Conservation (phyloP, 2,113 vertebrate species). For the Eclectus roratus region DNA sequence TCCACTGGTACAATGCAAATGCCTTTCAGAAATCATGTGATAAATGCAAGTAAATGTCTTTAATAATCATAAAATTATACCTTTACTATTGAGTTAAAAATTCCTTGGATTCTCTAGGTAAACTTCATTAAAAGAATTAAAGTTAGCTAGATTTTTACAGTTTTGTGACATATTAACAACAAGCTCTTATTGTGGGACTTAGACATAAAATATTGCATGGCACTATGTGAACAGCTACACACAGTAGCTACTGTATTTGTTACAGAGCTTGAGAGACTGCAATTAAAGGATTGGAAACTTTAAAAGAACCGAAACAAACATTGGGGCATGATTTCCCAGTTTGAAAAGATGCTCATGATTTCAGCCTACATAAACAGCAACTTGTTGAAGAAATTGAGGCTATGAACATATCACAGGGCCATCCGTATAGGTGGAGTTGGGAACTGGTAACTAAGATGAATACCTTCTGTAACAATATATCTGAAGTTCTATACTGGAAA, state of each 20-base stretch:
- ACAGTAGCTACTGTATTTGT: neutral
- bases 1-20: neutral
- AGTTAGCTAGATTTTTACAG: neutral
- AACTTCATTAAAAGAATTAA: neutral
- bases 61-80: neutral
- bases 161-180: neutral
- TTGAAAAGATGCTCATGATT: neutral
- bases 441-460: neutral
- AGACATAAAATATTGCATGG: neutral
- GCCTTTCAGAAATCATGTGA: rapidly evolving
- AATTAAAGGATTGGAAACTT: neutral
- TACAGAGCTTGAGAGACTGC: neutral
- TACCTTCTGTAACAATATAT: neutral
- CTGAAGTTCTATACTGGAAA: neutral
- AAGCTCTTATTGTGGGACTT: neutral
- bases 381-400: neutral
- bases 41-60: neutral
- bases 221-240: neutral
- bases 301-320: neutral
- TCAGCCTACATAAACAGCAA: neutral
- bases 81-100: neutral
- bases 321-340: neutral
- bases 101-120: neutral
- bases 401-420: neutral
- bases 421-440: neutral